Evolutionary conservation across 1,140 invertebrate species (phyloP).

Genomic region (Aphaenogaster floridana): DNA sequence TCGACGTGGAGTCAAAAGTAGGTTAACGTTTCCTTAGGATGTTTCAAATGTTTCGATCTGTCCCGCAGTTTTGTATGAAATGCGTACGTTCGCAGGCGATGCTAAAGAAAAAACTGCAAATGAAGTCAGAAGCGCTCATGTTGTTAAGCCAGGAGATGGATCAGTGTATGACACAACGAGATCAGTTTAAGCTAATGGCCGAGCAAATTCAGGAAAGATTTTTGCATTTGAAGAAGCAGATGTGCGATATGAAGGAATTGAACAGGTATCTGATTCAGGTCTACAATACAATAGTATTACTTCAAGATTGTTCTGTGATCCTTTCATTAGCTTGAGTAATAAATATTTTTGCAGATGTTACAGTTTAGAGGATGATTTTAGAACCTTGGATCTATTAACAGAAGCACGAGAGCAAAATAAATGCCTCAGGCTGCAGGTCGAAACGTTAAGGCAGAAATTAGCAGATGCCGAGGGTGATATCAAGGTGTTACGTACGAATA

Average conservation of each 20-base stretch:
- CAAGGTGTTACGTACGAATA: slow-evolving; percentile 87
- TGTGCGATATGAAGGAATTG: slow-evolving; percentile 70
- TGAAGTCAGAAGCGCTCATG: slow-evolving; percentile 93
- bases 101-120: slow-evolving; percentile 91
- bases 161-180: slow-evolving; percentile 92
- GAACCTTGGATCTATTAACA: slow-evolving; percentile 85
- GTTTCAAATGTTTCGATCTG: background rate
- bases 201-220: slow-evolving; percentile 92
- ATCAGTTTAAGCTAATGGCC: slow-evolving; percentile 94
- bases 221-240: slow-evolving; percentile 86
- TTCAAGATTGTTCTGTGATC: background rate
- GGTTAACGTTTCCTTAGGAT: slow-evolving; percentile 9
- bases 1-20: slow-evolving; percentile 39
- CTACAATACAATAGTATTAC: background rate
- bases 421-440: slow-evolving; percentile 90
- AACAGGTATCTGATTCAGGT: slow-evolving; percentile 68
- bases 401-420: slow-evolving; percentile 90
- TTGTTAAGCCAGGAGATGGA: slow-evolving; percentile 93
- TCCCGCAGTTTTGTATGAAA: background rate
- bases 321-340: slow-evolving; percentile 34
- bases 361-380: slow-evolving; percentile 73
- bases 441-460: slow-evolving; percentile 91
- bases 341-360: slow-evolving; percentile 67
- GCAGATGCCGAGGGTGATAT: slow-evolving; percentile 92
- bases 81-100: slow-evolving; percentile 61